phyloP scores from a whole-genome alignment of 30 jellyfish, hydroid and myxozoan species.

The Aurelia sp. region DNA sequence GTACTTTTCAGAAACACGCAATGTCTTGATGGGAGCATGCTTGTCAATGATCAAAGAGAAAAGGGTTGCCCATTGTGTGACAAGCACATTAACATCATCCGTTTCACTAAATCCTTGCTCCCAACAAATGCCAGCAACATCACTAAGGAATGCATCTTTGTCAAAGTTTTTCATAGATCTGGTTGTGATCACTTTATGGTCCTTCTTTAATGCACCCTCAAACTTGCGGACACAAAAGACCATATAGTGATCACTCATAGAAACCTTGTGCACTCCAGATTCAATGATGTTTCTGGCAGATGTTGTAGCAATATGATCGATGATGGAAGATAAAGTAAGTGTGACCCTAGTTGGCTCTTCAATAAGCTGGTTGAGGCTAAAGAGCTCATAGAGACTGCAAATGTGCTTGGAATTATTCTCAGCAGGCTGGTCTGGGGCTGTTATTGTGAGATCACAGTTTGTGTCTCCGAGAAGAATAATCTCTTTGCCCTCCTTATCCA shows the following conservation, averaged over 20 bases:
- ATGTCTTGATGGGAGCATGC: no score
- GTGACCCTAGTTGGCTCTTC: conserved; percentile 31
- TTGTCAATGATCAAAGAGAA: no score
- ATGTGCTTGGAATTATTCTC: not conserved
- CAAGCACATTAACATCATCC: no score
- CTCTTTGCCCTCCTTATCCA: no score
- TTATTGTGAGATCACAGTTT: no score
- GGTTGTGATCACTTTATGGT: not conserved
- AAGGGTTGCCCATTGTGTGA: no score
- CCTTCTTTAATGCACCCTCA: not conserved
- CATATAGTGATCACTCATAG: not conserved
- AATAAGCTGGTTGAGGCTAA: conserved; percentile 8
- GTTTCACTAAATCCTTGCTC: no score
- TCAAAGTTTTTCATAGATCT: not conserved
- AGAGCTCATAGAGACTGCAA: conserved; percentile 4
- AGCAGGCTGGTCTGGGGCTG: not conserved
- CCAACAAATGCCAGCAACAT: no score
- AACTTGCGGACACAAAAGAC: conserved; percentile 1
- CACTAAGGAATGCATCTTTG: no score
- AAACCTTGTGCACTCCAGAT: not conserved
- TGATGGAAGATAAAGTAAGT: conserved; percentile 6
- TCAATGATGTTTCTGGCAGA: conserved; percentile 28
- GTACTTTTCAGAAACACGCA: no score
- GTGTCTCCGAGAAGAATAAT: no score
- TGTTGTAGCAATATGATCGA: conserved; percentile 31